These are phyloP conservation scores for Octodonta nipae DNA, from an alignment of 2,888 invertebrate species.

Conservation along the genomic window DNA sequence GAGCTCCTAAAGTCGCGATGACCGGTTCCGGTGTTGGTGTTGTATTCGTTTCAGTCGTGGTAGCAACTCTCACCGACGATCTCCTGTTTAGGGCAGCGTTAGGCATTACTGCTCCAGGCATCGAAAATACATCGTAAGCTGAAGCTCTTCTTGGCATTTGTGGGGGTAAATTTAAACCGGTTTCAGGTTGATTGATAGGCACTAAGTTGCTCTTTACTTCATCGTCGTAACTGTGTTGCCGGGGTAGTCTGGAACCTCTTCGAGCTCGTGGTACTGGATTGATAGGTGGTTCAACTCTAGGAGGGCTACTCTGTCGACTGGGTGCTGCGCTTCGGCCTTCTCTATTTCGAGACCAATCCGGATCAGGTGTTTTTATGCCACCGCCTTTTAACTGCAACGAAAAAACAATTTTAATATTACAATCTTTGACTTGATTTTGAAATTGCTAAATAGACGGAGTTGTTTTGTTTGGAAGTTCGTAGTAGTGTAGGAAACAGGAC, in stretches of 20 bases:
- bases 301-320: slow-evolving; percentile 47
- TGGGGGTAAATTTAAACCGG: slow-evolving; percentile 54
- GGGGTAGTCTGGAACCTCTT: slow-evolving; percentile 47
- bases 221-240: slow-evolving; percentile 77
- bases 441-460: too few species aligned
- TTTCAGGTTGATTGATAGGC: slow-evolving; percentile 8
- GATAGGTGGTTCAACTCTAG: slow-evolving; percentile 34
- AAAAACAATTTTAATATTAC: not conserved
- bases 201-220: slow-evolving; percentile 39
- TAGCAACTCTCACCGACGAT: slow-evolving; percentile 48
- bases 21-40: slow-evolving; percentile 40
- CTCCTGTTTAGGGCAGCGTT: slow-evolving; percentile 30
- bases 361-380: slow-evolving; percentile 41
- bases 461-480: too few species aligned
- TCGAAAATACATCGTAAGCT: slow-evolving; percentile 72
- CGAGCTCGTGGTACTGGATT: slow-evolving; percentile 37
- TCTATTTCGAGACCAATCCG: slow-evolving; percentile 43
- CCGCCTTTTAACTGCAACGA: slow-evolving; percentile 51
- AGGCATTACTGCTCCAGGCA: slow-evolving; percentile 39
- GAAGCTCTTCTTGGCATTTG: slow-evolving; percentile 69
- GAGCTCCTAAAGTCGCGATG: slow-evolving; percentile 16
- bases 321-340: slow-evolving; percentile 49
- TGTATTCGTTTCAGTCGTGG: slow-evolving; percentile 41
- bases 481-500: too few species aligned
- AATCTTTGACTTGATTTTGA: too few species aligned